Percentiles rank a stretch among this genome's conserved stretches.
Conservation (phyloP, 2,113 vertebrate species). For the Platycercus adscitus region DNA sequence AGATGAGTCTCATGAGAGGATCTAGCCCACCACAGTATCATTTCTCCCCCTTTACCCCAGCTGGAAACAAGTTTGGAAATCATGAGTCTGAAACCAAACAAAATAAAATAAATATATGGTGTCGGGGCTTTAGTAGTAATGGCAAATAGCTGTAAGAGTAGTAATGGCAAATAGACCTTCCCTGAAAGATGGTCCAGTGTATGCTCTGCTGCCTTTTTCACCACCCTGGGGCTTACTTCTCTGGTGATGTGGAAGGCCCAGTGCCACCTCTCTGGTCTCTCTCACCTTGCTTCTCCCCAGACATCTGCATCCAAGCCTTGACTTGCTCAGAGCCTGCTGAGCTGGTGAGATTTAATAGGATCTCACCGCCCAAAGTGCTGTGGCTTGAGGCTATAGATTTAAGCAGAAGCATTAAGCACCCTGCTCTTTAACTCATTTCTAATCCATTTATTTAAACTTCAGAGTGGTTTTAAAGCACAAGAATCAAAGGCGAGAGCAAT, state of each 20-base stretch:
- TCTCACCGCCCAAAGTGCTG: slow-evolving; percentile 33
- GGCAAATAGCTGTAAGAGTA: neutral
- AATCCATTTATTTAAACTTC: slow-evolving; percentile 69
- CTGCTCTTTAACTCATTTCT: slow-evolving; percentile 63
- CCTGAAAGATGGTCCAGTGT: neutral
- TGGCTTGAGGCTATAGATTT: slow-evolving; percentile 62
- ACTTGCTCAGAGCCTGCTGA: slow-evolving; percentile 48
- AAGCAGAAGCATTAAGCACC: slow-evolving; percentile 52
- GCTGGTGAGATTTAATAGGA: slow-evolving; percentile 62
- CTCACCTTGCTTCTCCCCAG: slow-evolving; percentile 15
- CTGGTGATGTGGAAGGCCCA: neutral
- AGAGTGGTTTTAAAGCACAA: slow-evolving; percentile 52
- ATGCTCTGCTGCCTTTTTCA: neutral
- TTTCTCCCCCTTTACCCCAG: neutral
- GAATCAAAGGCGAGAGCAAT: slow-evolving; percentile 49
- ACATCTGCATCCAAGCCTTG: slow-evolving; percentile 31
- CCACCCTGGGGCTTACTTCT: neutral
- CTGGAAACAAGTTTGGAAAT: slow-evolving; percentile 36
- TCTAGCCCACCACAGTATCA: slow-evolving; percentile 31
- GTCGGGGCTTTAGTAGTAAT: neutral
- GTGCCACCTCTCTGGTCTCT: neutral
- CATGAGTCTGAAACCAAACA: neutral
- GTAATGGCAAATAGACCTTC: neutral
- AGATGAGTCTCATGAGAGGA: slow-evolving; percentile 30
- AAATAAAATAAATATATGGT: neutral